Conservation (phyloP, 2,888 invertebrate genomes). For the Ophion obscuratus region DNA sequence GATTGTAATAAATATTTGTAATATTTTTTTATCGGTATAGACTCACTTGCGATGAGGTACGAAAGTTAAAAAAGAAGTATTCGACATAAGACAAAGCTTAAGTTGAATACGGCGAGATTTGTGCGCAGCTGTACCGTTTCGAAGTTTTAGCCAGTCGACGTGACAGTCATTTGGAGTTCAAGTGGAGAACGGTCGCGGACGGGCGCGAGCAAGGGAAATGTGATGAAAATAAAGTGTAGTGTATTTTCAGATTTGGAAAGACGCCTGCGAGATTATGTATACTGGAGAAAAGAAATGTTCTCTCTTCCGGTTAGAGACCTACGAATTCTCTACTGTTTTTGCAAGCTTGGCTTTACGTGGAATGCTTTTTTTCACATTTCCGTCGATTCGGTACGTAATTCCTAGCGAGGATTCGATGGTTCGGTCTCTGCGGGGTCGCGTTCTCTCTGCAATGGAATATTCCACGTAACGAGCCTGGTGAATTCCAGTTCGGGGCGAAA, state of each 20-base stretch:
- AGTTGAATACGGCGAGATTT: background rate
- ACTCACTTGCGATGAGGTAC: background rate
- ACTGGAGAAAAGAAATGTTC: background rate
- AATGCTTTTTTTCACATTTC: background rate
- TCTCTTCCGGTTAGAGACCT: background rate
- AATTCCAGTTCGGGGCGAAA: background rate
- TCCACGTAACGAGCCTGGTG: no score
- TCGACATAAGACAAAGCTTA: background rate
- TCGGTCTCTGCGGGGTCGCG: background rate
- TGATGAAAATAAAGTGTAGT: background rate
- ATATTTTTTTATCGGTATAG: conserved; percentile 11
- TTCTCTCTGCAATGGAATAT: no score
- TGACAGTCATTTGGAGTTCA: background rate
- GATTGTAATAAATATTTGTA: background rate
- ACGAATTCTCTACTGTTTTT: background rate
- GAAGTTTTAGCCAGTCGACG: background rate
- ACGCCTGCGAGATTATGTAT: background rate
- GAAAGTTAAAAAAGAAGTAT: background rate
- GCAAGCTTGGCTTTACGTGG: no score
- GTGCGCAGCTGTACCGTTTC: background rate
- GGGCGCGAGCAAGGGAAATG: background rate
- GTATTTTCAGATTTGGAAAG: background rate
- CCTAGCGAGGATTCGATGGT: background rate
- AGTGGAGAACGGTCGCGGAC: background rate
- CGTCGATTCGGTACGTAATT: background rate